Evolutionary conservation across 2,113 vertebrate genomes (phyloP).

Genomic region (Gymnarchus niloticus): DNA sequence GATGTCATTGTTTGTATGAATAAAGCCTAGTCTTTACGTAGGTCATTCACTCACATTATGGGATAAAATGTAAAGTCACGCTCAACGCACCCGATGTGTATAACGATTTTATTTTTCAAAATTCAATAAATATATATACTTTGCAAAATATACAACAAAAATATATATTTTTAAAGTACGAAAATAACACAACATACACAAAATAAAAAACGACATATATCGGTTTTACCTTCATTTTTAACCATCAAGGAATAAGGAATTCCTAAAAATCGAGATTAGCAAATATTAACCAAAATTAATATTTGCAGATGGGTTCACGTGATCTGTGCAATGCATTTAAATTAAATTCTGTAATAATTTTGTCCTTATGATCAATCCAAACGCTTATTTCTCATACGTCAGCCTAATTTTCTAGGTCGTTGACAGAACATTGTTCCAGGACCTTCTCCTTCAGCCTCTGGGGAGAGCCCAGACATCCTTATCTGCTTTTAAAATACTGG

Average conservation of each 20-base stretch:
- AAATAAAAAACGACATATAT: not conserved
- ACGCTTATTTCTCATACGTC: not conserved
- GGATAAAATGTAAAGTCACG: not conserved
- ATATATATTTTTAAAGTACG: slow-evolving; percentile 5
- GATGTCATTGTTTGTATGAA: not conserved
- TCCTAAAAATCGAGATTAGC: not conserved
- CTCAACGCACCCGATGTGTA: not conserved
- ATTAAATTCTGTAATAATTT: not conserved
- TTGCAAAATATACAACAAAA: slow-evolving; percentile 19
- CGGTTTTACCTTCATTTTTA: not conserved
- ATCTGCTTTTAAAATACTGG: not conserved
- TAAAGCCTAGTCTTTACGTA: not conserved
- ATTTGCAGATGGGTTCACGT: not conserved
- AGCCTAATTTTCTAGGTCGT: not conserved
- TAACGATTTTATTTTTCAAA: not conserved
- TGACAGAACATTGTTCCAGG: not conserved
- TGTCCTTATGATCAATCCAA: not conserved
- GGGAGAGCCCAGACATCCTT: not conserved
- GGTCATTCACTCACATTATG: not conserved
- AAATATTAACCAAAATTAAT: not conserved
- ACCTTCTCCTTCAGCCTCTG: not conserved
- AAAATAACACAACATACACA: not conserved
- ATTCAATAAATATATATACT: slow-evolving; percentile 19
- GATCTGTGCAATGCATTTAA: not conserved
- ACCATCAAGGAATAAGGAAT: not conserved